Evolutionary conservation across 2,113 vertebrate genomes (phyloP).

Genomic region (Solea solea): DNA sequence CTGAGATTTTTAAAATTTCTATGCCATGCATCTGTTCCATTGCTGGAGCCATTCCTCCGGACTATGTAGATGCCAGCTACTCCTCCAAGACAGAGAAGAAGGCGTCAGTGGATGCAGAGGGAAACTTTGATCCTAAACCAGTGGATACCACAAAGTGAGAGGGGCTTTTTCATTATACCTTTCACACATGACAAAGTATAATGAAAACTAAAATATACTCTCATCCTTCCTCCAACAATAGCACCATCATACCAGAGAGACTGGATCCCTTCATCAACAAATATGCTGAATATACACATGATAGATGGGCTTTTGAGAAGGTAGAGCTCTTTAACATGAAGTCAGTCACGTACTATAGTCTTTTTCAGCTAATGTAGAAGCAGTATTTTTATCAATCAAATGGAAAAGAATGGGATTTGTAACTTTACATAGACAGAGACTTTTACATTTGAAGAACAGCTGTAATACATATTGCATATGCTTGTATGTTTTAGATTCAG

Average conservation of each 20-base stretch:
- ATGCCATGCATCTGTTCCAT: conserved; percentile 95
- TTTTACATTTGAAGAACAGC: background rate
- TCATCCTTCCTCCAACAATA: conserved; percentile 53
- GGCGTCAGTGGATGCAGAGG: conserved; percentile 92
- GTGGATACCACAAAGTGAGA: conserved; percentile 92
- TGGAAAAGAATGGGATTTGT: background rate
- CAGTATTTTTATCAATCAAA: background rate
- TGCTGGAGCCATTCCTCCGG: conserved; percentile 91
- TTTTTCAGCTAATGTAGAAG: background rate
- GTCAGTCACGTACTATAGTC: background rate
- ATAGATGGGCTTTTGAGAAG: conserved; percentile 96
- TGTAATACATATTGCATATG: conserved; percentile 1
- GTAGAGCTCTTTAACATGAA: conserved; percentile 65
- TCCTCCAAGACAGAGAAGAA: conserved; percentile 95
- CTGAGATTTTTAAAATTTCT: conserved; percentile 90
- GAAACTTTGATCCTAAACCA: conserved; percentile 94
- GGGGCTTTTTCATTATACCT: background rate
- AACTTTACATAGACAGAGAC: background rate
- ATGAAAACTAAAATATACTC: conserved; percentile 3
- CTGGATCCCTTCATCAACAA: conserved; percentile 92
- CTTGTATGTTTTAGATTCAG: conserved; percentile 84
- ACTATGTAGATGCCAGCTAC: conserved; percentile 95
- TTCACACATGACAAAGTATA: background rate
- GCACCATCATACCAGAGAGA: conserved; percentile 93
- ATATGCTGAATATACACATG: conserved; percentile 92